Evolutionary conservation across 2,113 vertebrate species (phyloP).

Genomic region (Scophthalmus maximus): DNA sequence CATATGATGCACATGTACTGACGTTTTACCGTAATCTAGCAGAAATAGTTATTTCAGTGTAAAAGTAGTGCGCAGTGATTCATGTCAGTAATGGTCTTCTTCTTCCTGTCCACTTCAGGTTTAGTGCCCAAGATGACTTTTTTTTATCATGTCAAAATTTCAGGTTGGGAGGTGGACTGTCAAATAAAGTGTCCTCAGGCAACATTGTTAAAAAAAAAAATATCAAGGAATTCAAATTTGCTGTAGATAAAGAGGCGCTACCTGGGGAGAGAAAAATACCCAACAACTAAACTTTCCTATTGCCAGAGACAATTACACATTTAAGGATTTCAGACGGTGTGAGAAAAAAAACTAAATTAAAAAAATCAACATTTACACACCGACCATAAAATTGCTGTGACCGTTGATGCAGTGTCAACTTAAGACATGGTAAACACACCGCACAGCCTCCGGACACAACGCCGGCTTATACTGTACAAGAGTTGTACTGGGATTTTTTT

Average conservation of each 20-base stretch:
- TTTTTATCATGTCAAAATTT: background rate
- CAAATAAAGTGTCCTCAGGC: constrained; percentile 1
- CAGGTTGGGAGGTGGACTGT: background rate
- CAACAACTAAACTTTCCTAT: background rate
- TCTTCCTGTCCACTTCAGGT: background rate
- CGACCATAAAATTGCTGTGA: background rate
- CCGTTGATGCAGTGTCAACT: constrained; percentile 13
- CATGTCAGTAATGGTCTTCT: constrained; percentile 2
- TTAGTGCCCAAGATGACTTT: background rate
- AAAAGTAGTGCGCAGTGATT: background rate
- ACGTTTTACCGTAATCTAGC: too few species aligned
- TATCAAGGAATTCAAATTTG: background rate
- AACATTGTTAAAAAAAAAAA: background rate
- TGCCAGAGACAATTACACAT: background rate
- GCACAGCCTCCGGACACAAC: too few species aligned
- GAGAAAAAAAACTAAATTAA: background rate
- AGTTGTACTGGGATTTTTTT: too few species aligned
- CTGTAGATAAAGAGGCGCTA: background rate
- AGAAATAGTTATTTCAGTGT: background rate
- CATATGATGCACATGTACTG: too few species aligned
- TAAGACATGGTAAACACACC: background rate
- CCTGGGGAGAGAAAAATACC: too few species aligned
- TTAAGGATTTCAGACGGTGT: background rate
- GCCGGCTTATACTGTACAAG: constrained; percentile 1
- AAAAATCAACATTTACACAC: background rate